Percentiles rank a stretch among this genome's conserved stretches.
Evolutionary conservation across 2,113 vertebrate species (phyloP).

Genomic region (Taxidea taxus): DNA sequence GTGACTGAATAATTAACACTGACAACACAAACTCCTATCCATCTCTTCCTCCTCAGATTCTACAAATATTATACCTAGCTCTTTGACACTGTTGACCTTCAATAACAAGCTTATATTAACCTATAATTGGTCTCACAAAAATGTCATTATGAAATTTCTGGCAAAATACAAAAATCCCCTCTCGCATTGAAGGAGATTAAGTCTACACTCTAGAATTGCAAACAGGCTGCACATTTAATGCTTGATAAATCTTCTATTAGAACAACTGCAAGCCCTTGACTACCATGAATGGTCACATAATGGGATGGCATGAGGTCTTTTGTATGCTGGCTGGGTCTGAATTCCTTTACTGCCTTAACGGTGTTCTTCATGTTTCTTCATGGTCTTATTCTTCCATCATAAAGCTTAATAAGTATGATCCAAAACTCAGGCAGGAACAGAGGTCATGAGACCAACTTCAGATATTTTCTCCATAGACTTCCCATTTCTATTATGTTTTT

Average conservation of each 20-base stretch:
- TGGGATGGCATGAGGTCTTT: neutral
- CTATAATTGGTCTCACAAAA: neutral
- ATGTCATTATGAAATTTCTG: neutral
- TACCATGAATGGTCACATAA: neutral
- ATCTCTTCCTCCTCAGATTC: neutral
- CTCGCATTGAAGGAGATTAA: neutral
- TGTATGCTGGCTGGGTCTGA: neutral
- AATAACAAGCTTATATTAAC: neutral
- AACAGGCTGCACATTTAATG: accelerated
- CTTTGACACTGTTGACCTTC: neutral
- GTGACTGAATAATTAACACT: neutral
- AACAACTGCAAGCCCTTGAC: neutral
- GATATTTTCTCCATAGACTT: neutral
- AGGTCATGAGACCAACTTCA: neutral
- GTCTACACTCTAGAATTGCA: neutral
- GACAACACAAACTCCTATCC: neutral
- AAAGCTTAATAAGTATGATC: neutral
- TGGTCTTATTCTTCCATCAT: neutral
- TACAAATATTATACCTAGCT: neutral
- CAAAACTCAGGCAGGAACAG: neutral
- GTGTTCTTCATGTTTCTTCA: neutral
- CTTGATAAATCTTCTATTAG: neutral
- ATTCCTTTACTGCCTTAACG: neutral
- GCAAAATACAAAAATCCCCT: neutral
- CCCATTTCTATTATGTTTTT: neutral